Evolutionary conservation across 2,113 vertebrate genomes (phyloP), one percentile per base, ranked within the genome.

Genomic region (Triplophysa dalaica): DNA sequence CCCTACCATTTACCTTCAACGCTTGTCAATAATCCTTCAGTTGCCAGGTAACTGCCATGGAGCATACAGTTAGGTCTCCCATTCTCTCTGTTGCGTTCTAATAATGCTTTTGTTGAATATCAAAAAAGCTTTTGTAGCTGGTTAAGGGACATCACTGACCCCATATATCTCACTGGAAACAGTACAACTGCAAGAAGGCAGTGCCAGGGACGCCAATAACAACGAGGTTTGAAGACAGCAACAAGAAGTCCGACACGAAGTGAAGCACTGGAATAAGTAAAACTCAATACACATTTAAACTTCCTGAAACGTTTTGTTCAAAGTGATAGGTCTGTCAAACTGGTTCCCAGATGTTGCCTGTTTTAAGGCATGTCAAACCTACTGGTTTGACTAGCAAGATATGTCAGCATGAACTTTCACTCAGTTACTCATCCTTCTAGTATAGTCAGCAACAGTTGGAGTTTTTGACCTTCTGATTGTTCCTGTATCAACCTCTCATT

Each of bases 281-380:
- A 45, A 45, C 9, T 45, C 2, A 12, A 45, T 45, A 45, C 43
- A 45, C 8, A 26, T 45, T 58, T 4, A 29, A 29, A 62, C 72
- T 66, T 48, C 52, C 64, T 43, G 1, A 24, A 56, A 8, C 41
- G 38, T 22, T 10, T 0, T 26, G 64, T 43, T 21, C 43, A 14
- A 26, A 54, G 17, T 29, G 56, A 52, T 17, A 19, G 52, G 43
- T 41, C 56, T 41, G 85, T 8, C 69, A 56, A 83, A 89, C 81
- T 64, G 81, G 87, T 89, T 90, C 5, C 33, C 79, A 83, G 84
- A 80, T 79, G 82, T 29, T 11, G 3, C n/a, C 11, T 64, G 24
- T 1, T 13, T 65, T 22, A 5, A 48, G 38, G 33, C 38, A 67
- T 33, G 6, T 74, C 48, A 50, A 21, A 12, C 75, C 43, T 41